These are phyloP conservation scores for Aphelenchoides besseyi DNA, from an alignment of 1,140 invertebrate genomes.

Conservation along the genomic window DNA sequence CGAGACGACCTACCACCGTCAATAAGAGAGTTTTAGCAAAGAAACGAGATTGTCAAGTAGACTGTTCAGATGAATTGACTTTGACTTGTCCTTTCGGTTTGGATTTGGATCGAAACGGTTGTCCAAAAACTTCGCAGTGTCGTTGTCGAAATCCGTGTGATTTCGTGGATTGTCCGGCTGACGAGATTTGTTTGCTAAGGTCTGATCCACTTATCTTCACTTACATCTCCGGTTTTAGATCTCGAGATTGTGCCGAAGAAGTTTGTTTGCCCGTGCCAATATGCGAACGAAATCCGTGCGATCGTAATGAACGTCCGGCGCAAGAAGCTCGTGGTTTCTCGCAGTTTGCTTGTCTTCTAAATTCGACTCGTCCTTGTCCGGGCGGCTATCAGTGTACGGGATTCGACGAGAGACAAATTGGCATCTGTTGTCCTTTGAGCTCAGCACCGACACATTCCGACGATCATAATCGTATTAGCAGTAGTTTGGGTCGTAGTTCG, in stretches of 20 bases:
- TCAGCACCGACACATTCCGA: not conserved
- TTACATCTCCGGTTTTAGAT: conserved; percentile 27
- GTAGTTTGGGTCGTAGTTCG: not conserved
- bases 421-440: conserved; percentile 44
- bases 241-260: conserved; percentile 27
- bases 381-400: conserved; percentile 43
- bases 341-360: conserved; percentile 42
- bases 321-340: conserved; percentile 33
- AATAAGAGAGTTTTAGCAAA: not conserved
- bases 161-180: conserved; percentile 43
- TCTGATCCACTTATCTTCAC: conserved; percentile 2
- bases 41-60: conserved; percentile 33
- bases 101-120: conserved; percentile 47
- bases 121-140: conserved; percentile 48
- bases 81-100: conserved; percentile 50
- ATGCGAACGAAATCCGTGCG: conserved; percentile 13
- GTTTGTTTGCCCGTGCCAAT: conserved; percentile 51
- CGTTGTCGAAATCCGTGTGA: conserved; percentile 51
- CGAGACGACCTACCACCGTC: not conserved
- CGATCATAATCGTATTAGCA: not conserved
- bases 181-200: conserved; percentile 40
- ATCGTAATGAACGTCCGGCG: conserved; percentile 7
- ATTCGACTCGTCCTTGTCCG: conserved; percentile 33
- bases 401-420: conserved; percentile 33
- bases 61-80: conserved; percentile 29